phyloP scores from a whole-genome alignment of 37 sponge, comb jelly and placozoan species.

The Dysidea cf. avara region DNA sequence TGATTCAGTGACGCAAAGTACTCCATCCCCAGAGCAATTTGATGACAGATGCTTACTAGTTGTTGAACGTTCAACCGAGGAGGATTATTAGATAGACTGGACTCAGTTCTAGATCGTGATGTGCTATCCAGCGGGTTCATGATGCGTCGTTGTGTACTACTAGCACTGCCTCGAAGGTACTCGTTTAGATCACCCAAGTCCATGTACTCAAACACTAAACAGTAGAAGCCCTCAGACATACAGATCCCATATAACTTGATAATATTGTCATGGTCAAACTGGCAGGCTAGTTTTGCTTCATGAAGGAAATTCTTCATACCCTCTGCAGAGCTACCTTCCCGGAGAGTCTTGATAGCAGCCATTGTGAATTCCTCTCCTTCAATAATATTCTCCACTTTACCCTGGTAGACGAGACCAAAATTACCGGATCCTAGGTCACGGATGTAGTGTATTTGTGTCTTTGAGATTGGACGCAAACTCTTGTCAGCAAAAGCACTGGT shows the following conservation, averaged over 20 bases:
- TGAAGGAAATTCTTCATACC: constrained; percentile 47
- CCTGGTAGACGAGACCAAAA: constrained; percentile 81
- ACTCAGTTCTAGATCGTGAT: constrained; percentile 64
- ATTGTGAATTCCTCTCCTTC: constrained; percentile 32
- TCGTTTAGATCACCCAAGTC: constrained; percentile 70
- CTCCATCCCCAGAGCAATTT: constrained; percentile 80
- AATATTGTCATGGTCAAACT: constrained; percentile 53
- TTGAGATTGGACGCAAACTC: constrained; percentile 24
- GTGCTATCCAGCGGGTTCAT: constrained; percentile 30
- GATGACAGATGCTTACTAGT: constrained; percentile 59
- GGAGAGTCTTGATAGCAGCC: constrained; percentile 82
- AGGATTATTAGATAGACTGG: constrained; percentile 56
- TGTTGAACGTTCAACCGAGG: constrained; percentile 45
- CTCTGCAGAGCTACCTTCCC: constrained; percentile 44
- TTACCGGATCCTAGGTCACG: constrained; percentile 74
- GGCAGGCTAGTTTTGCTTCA: constrained; percentile 71
- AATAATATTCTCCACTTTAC: constrained; percentile 9
- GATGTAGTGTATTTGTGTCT: constrained; percentile 40
- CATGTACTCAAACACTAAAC: constrained; percentile 60
- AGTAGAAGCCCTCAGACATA: background rate
- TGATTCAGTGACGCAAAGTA: constrained; percentile 66
- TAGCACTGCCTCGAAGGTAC: constrained; percentile 51
- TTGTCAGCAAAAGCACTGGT: background rate
- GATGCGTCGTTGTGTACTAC: constrained; percentile 44
- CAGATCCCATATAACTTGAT: constrained; percentile 29